Conservation (phyloP, 2,113 vertebrate species). For the Centropristis striata region DNA sequence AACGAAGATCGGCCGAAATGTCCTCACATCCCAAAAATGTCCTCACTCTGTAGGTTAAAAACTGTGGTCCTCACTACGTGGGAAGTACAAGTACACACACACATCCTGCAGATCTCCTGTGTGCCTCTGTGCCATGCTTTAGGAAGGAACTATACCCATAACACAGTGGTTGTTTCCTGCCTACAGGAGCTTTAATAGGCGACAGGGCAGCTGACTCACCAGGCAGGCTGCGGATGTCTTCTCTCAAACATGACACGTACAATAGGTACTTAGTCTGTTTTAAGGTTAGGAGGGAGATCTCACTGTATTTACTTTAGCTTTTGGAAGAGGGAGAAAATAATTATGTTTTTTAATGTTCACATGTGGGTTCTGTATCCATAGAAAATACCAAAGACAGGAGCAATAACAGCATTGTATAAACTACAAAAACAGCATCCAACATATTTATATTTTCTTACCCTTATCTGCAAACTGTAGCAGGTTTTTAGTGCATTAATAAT, state of each 20-base stretch:
- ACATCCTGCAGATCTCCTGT: constrained; percentile 74
- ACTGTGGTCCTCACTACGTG: too few species aligned
- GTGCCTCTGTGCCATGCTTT: constrained; percentile 69
- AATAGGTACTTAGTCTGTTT: constrained; percentile 55
- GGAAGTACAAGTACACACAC: constrained; percentile 25
- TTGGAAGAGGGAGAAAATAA: not conserved
- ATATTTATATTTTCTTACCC: not conserved
- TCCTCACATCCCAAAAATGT: too few species aligned
- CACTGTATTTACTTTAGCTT: constrained; percentile 11
- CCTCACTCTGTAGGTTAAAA: too few species aligned
- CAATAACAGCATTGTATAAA: not conserved
- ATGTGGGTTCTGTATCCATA: not conserved
- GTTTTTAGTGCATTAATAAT: not conserved
- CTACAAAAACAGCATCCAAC: not conserved
- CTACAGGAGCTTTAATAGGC: constrained; percentile 64
- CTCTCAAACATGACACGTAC: constrained; percentile 56
- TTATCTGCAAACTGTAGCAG: not conserved
- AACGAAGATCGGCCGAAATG: too few species aligned
- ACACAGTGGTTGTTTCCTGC: constrained; percentile 77
- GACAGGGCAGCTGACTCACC: constrained; percentile 63
- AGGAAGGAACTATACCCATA: constrained; percentile 76
- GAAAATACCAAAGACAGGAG: not conserved
- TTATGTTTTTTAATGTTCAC: not conserved
- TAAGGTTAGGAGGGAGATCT: constrained; percentile 35
- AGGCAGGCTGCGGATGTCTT: constrained; percentile 59